Conservation (phyloP, 92 coral and sea anemone species). For the Blastomussa wellsi region DNA sequence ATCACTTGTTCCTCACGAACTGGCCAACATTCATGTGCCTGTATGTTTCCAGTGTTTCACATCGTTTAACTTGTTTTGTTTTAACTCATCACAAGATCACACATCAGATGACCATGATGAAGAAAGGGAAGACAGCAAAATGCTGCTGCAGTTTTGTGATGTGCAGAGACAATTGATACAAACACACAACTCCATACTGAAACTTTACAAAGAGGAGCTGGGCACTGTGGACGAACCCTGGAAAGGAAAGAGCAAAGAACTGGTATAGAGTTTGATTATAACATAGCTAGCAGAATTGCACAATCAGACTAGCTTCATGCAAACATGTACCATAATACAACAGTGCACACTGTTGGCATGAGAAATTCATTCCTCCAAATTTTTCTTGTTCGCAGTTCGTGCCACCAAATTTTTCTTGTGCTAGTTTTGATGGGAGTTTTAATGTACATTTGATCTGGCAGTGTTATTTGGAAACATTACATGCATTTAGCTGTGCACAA, state of each 20-base stretch:
- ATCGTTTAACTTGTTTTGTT: neutral
- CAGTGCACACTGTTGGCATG: too few species aligned
- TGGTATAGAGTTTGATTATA: conserved; percentile 34
- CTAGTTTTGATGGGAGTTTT: too few species aligned
- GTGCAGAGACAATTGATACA: conserved; percentile 76
- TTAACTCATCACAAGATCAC: neutral
- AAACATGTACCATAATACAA: too few species aligned
- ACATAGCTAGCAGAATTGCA: too few species aligned
- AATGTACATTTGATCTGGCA: too few species aligned
- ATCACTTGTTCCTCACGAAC: too few species aligned
- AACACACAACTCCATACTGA: conserved; percentile 63
- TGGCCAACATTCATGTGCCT: neutral
- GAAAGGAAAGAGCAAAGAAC: conserved; percentile 51
- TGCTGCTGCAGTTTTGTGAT: conserved; percentile 62
- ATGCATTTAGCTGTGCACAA: too few species aligned
- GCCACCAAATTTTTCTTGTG: too few species aligned
- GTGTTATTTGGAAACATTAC: too few species aligned
- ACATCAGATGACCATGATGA: conserved; percentile 72
- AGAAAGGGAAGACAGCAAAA: conserved; percentile 66
- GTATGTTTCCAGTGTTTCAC: neutral
- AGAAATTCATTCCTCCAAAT: too few species aligned
- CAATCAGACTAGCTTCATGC: too few species aligned
- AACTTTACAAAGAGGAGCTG: conserved; percentile 29
- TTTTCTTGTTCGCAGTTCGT: too few species aligned
- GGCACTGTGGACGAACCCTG: conserved; percentile 27